Conservation (phyloP, 2,888 invertebrate species). For the Itoplectis maculator region DNA sequence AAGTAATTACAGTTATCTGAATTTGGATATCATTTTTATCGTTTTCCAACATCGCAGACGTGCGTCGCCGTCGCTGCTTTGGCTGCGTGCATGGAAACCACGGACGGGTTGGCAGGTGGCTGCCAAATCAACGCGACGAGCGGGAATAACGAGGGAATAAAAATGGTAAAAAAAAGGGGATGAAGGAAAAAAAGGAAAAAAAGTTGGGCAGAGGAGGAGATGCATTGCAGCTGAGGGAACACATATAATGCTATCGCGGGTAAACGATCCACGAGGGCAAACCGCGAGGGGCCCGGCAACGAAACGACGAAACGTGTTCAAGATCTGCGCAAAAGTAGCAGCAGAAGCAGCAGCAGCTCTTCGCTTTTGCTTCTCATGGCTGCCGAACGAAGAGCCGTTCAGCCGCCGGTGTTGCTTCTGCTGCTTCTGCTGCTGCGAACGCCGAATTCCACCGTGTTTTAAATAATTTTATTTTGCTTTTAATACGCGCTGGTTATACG, state of each 20-base stretch:
- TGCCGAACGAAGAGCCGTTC: slow-evolving; percentile 16
- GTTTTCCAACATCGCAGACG: slow-evolving; percentile 5
- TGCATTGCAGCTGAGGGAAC: slow-evolving; percentile 49
- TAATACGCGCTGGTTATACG: slow-evolving; percentile 73
- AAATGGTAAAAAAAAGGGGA: slow-evolving; percentile 40
- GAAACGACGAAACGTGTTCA: slow-evolving; percentile 72
- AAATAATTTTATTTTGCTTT: slow-evolving; percentile 81
- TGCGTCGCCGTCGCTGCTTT: slow-evolving; percentile 7
- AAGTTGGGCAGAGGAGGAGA: slow-evolving; percentile 35
- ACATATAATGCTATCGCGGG: slow-evolving; percentile 79
- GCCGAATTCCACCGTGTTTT: slow-evolving; percentile 78
- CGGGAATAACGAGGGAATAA: slow-evolving; percentile 59
- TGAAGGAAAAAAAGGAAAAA: slow-evolving; percentile 16
- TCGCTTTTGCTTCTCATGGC: slow-evolving; percentile 21
- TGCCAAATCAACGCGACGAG: slow-evolving; percentile 62
- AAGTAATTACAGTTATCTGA: slow-evolving; percentile 61
- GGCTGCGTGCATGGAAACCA: neutral
- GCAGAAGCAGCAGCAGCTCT: slow-evolving; percentile 19
- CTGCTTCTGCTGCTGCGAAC: slow-evolving; percentile 64
- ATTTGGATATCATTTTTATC: slow-evolving; percentile 60
- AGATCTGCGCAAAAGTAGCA: slow-evolving; percentile 45
- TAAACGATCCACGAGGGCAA: slow-evolving; percentile 73
- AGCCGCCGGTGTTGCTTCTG: too few relatives aligned
- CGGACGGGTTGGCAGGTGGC: slow-evolving; percentile 60
- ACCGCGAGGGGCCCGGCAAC: slow-evolving; percentile 69